Conservation (phyloP, 2,113 vertebrate genomes). For the Heterochromis multidens region DNA sequence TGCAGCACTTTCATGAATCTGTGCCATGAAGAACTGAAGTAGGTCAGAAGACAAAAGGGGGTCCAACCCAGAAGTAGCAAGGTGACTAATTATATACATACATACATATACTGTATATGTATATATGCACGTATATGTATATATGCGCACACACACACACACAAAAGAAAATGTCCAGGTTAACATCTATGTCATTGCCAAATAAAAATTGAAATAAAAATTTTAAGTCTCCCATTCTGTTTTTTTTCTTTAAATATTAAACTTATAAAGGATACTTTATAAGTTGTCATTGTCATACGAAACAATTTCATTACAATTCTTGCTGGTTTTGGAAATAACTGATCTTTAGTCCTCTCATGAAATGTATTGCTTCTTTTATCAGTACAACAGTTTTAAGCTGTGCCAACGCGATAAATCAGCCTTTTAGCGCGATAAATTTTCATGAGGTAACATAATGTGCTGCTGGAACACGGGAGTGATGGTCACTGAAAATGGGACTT, state of each 20-base stretch:
- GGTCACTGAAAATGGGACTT: not conserved
- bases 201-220: too few species aligned
- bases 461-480: not conserved
- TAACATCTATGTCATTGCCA: not conserved
- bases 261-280: not conserved
- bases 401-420: not conserved
- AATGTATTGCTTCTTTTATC: not conserved
- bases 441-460: not conserved
- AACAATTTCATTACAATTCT: not conserved
- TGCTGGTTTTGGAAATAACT: not conserved
- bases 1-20: too few species aligned
- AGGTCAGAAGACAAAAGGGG: not conserved
- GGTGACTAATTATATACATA: too few species aligned
- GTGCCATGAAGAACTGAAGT: not conserved
- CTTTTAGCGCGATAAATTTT: not conserved
- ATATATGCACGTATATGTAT: not conserved
- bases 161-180: not conserved
- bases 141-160: not conserved
- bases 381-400: not conserved
- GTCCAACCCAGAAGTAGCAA: not conserved
- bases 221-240: not conserved
- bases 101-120: too few species aligned
- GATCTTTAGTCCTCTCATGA: not conserved
- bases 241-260: not conserved
- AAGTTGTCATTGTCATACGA: not conserved